Evolutionary conservation across 2,888 invertebrate species (phyloP).

Genomic region (Strigamia crassipes): DNA sequence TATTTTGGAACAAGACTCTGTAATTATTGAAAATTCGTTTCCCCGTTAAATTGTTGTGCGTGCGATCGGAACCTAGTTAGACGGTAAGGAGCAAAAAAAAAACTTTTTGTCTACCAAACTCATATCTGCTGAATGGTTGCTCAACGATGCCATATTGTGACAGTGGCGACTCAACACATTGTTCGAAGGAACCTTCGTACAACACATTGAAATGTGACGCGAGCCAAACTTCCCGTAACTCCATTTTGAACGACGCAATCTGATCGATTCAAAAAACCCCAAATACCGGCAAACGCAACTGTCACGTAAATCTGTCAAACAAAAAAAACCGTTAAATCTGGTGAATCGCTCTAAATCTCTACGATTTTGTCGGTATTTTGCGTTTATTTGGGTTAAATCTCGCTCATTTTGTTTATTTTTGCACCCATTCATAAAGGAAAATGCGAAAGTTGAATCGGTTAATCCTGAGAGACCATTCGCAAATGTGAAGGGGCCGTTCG

Average conservation of each 20-base stretch:
- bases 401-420: background rate
- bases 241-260: background rate
- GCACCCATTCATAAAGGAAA: background rate
- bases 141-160: conserved; percentile 42
- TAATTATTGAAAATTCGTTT: background rate
- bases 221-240: background rate
- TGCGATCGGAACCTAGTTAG: conserved; percentile 2
- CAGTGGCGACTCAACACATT: background rate
- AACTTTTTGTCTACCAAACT: background rate
- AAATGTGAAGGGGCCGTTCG: background rate
- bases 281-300: background rate
- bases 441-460: background rate
- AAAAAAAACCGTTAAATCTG: background rate
- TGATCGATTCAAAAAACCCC: background rate
- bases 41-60: background rate
- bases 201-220: background rate
- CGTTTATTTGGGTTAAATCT: background rate
- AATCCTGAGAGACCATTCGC: background rate
- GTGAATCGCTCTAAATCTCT: background rate
- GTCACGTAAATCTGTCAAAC: background rate
- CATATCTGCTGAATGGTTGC: background rate
- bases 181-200: background rate
- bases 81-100: background rate
- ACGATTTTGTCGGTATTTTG: background rate
- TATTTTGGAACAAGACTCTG: conserved; percentile 21